Percentiles rank a stretch among this genome's conserved stretches.
phyloP scores from a whole-genome alignment of 2,113 vertebrate species.

The Peucedramus taeniatus region DNA sequence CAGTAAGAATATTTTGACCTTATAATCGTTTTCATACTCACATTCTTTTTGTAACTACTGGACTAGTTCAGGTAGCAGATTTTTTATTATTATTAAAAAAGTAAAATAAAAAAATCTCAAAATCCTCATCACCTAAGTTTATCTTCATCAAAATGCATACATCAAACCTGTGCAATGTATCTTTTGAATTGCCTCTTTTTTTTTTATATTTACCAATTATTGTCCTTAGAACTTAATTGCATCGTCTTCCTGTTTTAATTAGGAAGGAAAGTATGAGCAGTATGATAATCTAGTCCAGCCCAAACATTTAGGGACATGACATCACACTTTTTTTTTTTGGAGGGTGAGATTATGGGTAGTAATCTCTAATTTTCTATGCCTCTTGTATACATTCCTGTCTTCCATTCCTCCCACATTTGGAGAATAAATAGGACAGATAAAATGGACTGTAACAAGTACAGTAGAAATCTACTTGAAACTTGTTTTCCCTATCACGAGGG shows the following conservation, averaged over 20 bases:
- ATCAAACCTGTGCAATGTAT: background rate
- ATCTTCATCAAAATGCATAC: background rate
- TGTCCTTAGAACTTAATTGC: background rate
- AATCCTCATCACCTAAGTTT: background rate
- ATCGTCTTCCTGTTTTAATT: background rate
- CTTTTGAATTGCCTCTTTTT: background rate
- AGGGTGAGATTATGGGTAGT: background rate
- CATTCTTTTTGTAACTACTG: background rate
- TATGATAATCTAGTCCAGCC: background rate
- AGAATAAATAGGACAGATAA: background rate
- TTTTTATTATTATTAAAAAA: background rate
- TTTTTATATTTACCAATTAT: background rate
- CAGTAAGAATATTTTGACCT: background rate
- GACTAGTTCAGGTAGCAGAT: background rate
- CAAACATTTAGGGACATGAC: background rate
- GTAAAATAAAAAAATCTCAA: background rate
- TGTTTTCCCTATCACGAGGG: background rate
- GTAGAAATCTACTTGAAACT: background rate
- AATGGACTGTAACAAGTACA: background rate
- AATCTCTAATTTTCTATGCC: background rate
- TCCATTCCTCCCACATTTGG: background rate
- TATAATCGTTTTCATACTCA: background rate
- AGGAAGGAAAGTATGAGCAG: background rate
- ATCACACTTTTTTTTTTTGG: background rate
- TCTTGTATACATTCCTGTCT: background rate